Evolutionary conservation across 2,888 invertebrate genomes (phyloP).

Genomic region (Campoplex capitator): DNA sequence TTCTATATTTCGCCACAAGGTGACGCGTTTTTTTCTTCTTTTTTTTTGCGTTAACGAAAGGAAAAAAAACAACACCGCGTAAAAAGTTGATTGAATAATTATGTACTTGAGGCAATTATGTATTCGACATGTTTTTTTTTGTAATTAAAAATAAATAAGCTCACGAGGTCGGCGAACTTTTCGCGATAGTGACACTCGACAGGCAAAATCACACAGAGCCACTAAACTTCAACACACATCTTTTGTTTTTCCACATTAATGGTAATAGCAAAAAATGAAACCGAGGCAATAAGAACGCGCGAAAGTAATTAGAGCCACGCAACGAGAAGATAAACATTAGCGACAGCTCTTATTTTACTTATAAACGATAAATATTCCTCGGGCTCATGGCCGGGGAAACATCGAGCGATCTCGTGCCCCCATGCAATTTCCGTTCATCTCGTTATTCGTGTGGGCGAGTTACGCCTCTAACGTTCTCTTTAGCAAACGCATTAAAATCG

Average conservation of each 20-base stretch:
- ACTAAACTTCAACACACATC: conserved; percentile 4
- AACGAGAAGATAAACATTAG: not conserved
- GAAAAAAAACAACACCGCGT: not conserved
- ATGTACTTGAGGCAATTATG: not conserved
- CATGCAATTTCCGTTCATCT: conserved; percentile 37
- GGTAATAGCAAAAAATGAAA: conserved; percentile 38
- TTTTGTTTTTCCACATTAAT: conserved; percentile 30
- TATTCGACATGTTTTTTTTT: not conserved
- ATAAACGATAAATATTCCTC: not conserved
- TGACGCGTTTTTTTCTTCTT: not conserved
- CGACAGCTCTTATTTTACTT: conserved; percentile 4
- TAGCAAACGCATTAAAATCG: conserved; percentile 7
- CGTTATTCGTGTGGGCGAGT: conserved; percentile 14
- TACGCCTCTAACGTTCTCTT: conserved; percentile 17
- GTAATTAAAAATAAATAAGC: not conserved
- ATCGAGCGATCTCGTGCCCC: conserved; percentile 27
- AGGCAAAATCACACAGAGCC: not conserved
- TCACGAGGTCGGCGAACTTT: not conserved
- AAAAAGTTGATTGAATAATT: not conserved
- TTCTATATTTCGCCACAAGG: not conserved
- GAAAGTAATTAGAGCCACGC: conserved; percentile 16
- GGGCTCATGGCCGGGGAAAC: not conserved
- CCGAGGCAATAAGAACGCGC: conserved; percentile 21
- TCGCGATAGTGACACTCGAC: not conserved
- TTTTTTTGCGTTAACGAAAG: not conserved